Base-by-base conservation (phyloP, 1,140 invertebrate genomes). In the Thaumetopoea pityocampa region DNA sequence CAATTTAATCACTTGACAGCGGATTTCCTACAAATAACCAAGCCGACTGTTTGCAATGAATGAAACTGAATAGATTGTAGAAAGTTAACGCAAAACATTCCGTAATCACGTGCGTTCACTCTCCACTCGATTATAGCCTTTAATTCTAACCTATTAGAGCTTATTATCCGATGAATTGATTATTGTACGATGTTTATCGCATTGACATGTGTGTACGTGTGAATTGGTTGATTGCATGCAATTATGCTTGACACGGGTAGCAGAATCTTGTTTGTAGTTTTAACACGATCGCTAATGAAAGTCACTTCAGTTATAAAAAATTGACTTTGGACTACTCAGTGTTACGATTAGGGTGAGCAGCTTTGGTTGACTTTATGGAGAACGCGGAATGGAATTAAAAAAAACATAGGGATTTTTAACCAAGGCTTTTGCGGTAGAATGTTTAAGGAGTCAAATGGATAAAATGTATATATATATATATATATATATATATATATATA, bases 51-150 rank as follows among this genome's bases (percentile, higher is more conserved):
- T 44, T 23, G 10, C 6, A 37, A 19, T 50, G 40, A 54, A 50
- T 44, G 51, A 45, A 50, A 49, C 23, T 28, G 35, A 43, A 47
- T 44, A 29, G 9, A 36, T 32, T 26, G 37, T 44, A 49, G 46
- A 49, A 54, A 49, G 46, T 54, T 28, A 36, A 36, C 26, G 18
- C 17, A n/a, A 7, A 27, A 17, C 34, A 49, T 30, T 35, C 12
- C 19, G 28, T 20, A 32, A 20, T 22, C 44, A 42, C 37, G 15
- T 44, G 24, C 18, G 9, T 12, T 5, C 4, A n/a, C 3, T 8
- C 0, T 2, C 3, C 29, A 26, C 6, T 4, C 10, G 20, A 32
- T 10, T 10, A 2, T 16, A 12, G 8, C 8, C 35, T 40, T 18
- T 27, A 34, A 10, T 7, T 4, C 2, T 4, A 11, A 23, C 4